Percentiles rank a stretch among this genome's conserved stretches.
phyloP scores from a whole-genome alignment of 2,888 invertebrate genomes.

The Rhagophthalmus giganteus region DNA sequence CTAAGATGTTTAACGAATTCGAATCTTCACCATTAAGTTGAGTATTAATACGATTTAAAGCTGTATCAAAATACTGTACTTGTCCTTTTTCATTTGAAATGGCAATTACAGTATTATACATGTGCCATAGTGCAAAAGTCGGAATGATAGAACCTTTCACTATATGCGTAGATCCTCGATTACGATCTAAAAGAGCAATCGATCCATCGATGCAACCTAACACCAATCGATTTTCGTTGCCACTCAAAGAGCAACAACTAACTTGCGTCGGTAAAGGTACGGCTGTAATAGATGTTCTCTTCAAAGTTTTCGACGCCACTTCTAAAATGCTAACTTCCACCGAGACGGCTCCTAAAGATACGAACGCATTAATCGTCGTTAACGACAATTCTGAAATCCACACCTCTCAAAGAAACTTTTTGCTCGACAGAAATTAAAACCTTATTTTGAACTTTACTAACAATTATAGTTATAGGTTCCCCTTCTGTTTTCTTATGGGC shows the following conservation, averaged over 20 bases:
- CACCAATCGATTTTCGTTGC: slow-evolving; percentile 71
- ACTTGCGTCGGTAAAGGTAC: slow-evolving; percentile 73
- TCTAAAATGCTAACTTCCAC: slow-evolving; percentile 71
- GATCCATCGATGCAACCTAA: slow-evolving; percentile 85
- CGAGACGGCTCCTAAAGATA: slow-evolving; percentile 61
- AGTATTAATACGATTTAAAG: slow-evolving; percentile 67
- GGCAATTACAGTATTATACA: slow-evolving; percentile 67
- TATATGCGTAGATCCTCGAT: slow-evolving; percentile 72
- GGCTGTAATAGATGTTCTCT: slow-evolving; percentile 67
- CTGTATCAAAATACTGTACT: slow-evolving; percentile 75
- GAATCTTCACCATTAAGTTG: slow-evolving; percentile 70
- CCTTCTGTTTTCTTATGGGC: slow-evolving; percentile 85
- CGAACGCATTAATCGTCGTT: not conserved
- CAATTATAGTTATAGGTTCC: slow-evolving; percentile 81
- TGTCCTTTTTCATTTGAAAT: slow-evolving; percentile 73
- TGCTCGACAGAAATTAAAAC: slow-evolving; percentile 79
- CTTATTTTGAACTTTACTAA: slow-evolving; percentile 72
- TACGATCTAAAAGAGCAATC: slow-evolving; percentile 76
- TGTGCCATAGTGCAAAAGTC: slow-evolving; percentile 71
- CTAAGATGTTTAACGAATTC: slow-evolving; percentile 64
- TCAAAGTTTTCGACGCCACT: slow-evolving; percentile 63
- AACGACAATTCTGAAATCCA: not conserved
- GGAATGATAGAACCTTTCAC: slow-evolving; percentile 82
- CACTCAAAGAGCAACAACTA: slow-evolving; percentile 68
- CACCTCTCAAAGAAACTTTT: slow-evolving; percentile 68